These are phyloP conservation scores for Pyrrhosoma nymphula DNA, from an alignment of 2,888 invertebrate genomes.

Conservation along the genomic window DNA sequence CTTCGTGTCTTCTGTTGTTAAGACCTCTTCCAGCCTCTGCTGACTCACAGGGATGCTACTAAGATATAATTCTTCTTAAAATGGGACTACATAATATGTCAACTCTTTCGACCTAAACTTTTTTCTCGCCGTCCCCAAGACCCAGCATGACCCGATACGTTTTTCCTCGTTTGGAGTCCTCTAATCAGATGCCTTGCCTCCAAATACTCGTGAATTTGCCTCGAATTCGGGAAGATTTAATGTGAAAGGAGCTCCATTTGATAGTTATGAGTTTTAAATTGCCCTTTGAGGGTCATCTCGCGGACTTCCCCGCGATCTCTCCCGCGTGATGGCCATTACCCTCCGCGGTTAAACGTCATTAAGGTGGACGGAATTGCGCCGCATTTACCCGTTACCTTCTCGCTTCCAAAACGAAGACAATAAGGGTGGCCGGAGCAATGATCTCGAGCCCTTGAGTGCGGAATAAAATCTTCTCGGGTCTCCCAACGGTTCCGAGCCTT, in stretches of 20 bases:
- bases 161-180: too few species aligned
- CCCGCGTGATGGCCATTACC: background rate
- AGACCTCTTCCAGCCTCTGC: too few species aligned
- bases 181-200: too few species aligned
- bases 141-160: too few species aligned
- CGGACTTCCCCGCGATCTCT: background rate
- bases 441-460: background rate
- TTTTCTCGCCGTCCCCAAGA: too few species aligned
- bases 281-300: too few species aligned
- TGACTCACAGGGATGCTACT: too few species aligned
- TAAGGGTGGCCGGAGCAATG: background rate
- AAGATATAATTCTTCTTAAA: too few species aligned
- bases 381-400: background rate
- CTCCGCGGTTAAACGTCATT: background rate
- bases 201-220: background rate
- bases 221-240: background rate
- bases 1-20: too few species aligned
- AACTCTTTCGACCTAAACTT: too few species aligned
- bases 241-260: background rate
- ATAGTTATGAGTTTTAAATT: background rate
- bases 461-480: background rate
- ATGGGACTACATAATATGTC: too few species aligned
- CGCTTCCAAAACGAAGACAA: background rate
- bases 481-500: background rate
- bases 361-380: background rate